Evolutionary conservation across 1,140 invertebrate species (phyloP), one percentile per base, ranked within the genome.

Genomic region (Acarapis woodi): DNA sequence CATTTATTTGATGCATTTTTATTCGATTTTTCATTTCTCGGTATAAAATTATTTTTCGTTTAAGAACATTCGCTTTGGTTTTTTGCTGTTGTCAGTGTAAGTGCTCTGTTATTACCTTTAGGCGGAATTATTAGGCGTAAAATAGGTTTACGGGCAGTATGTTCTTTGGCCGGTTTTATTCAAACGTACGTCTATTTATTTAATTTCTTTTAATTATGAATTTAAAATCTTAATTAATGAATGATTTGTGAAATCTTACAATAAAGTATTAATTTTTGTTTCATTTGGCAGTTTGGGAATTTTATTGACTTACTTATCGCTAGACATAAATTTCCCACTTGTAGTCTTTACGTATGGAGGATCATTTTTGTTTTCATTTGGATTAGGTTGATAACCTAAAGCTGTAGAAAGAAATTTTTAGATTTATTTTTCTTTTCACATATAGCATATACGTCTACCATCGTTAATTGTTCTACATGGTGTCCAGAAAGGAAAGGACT

Each of bases 401-500:
- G n/a, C n/a, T n/a, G n/a, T n/a, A n/a, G n/a, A n/a, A n/a, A n/a
- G n/a, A n/a, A n/a, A n/a, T n/a, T n/a, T n/a, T n/a, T n/a, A n/a
- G n/a, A n/a, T n/a, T n/a, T n/a, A n/a, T n/a, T n/a, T n/a, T n/a
- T n/a, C n/a, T n/a, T 14, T 8, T 16, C 5, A 6, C 18, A 14
- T 14, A 6, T 14, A 8, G 14, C 18, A 6, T 37, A 32, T 28
- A 20, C n/a, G 8, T 5, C 24, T 19, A 5, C 23, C n/a, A n/a
- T 37, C 4, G n/a, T 37, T 16, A 37, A 24, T 24, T 9, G 4
- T 43, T 42, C 41, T 15, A 46, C 59, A 53, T 60, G 58, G 58
- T 52, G 54, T 41, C 58, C 58, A 2, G 30, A 53, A 9, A 46
- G 47, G 28, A 55, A 56, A 44, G 59, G 59, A 8, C 38, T 59